A percentile compares a stretch with the other conserved stretches of the same genome.
These are phyloP conservation scores for Apodemus agrarius DNA, from an alignment of 2,797 vertebrate genomes.

Conservation along the genomic window DNA sequence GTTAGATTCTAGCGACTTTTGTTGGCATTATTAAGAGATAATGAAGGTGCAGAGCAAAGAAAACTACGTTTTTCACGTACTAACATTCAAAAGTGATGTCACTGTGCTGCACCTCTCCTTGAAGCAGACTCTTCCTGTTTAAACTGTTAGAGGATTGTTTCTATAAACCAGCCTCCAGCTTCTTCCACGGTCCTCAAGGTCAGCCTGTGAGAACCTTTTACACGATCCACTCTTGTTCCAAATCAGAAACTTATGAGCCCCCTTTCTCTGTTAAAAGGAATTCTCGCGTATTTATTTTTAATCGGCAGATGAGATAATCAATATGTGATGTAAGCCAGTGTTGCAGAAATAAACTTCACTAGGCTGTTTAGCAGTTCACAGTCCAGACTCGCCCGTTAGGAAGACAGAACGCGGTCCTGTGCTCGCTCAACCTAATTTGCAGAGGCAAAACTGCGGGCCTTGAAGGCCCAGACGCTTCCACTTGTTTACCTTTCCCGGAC, in stretches of 20 bases:
- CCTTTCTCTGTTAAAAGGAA: constrained; percentile 30
- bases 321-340: not conserved
- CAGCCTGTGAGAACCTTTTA: not conserved
- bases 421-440: constrained; percentile 30
- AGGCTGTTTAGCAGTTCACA: not conserved
- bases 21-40: not conserved
- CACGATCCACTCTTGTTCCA: not conserved
- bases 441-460: constrained; percentile 53
- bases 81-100: not conserved
- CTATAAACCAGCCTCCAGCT: not conserved
- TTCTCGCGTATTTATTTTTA: constrained; percentile 29
- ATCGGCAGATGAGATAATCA: not conserved
- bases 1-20: not conserved
- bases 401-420: not conserved
- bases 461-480: not conserved
- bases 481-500: constrained; percentile 56
- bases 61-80: not conserved
- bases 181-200: not conserved
- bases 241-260: not conserved
- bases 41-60: not conserved
- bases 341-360: constrained; percentile 36
- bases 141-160: not conserved
- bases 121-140: not conserved
- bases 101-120: not conserved
- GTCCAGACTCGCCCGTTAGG: not conserved